Evolutionary conservation across 2,113 vertebrate species (phyloP).

Genomic region (Anarhynchus alexandrinus): DNA sequence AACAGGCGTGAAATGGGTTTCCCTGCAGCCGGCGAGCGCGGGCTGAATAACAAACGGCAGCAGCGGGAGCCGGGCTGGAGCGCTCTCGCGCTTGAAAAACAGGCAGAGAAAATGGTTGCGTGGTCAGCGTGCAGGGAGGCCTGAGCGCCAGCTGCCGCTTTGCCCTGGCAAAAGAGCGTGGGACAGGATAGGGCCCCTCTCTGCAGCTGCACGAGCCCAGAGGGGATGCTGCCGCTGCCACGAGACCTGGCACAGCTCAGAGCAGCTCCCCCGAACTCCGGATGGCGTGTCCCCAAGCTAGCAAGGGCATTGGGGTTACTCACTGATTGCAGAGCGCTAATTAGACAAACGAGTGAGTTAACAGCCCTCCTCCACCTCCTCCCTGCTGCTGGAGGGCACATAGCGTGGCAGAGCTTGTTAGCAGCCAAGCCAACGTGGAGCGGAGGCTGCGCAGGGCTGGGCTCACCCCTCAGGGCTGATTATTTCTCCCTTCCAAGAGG

Average conservation of each 20-base stretch:
- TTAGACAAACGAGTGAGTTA: conserved; percentile 30
- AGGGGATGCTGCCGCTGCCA: background rate
- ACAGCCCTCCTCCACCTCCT: background rate
- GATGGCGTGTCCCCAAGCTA: background rate
- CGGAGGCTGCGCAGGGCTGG: background rate
- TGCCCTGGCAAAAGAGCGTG: background rate
- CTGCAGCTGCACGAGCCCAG: background rate
- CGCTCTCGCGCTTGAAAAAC: background rate
- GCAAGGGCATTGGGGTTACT: background rate
- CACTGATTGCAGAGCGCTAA: conserved; percentile 23
- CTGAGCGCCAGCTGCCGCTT: background rate
- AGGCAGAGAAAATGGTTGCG: background rate
- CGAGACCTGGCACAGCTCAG: background rate
- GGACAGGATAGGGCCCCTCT: background rate
- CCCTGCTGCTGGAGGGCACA: background rate
- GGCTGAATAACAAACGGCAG: conserved; percentile 24
- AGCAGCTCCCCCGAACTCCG: background rate
- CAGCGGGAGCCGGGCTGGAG: background rate
- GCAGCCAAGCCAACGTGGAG: background rate
- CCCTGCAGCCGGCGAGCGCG: background rate
- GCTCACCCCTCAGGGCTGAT: conserved; percentile 3
- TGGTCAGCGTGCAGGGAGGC: background rate
- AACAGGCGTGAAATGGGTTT: background rate
- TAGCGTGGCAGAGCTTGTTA: background rate
- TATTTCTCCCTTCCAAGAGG: conserved; percentile 17